Evolutionary conservation across 2,888 invertebrate species (phyloP).

Genomic region (Heliconius hortense): DNA sequence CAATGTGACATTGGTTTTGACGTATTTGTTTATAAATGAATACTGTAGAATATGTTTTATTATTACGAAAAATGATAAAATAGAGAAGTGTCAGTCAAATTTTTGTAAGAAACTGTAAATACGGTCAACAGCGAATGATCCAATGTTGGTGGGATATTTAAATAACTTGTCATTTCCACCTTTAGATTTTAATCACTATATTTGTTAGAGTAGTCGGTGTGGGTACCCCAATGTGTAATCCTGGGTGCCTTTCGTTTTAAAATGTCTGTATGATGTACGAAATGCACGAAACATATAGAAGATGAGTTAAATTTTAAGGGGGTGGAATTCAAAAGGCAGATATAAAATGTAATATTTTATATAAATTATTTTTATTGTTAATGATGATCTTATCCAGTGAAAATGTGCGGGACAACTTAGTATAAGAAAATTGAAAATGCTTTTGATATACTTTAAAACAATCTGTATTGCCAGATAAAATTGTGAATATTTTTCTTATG

Average conservation of each 20-base stretch:
- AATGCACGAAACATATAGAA: constrained; percentile 95
- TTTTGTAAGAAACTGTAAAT: constrained; percentile 34
- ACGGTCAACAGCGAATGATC: constrained; percentile 62
- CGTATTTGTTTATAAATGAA: background rate
- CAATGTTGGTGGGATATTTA: constrained; percentile 60
- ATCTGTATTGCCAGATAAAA: constrained; percentile 83
- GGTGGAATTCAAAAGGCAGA: constrained; percentile 62
- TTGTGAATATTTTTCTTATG: constrained; percentile 81
- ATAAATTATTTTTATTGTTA: constrained; percentile 77
- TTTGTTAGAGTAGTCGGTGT: constrained; percentile 81
- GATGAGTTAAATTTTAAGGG: constrained; percentile 80
- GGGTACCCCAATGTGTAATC: constrained; percentile 79
- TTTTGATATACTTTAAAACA: constrained; percentile 75
- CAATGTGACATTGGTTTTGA: constrained; percentile 4
- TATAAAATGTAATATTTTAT: constrained; percentile 73
- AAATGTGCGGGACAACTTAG: constrained; percentile 74
- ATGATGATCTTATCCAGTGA: constrained; percentile 74
- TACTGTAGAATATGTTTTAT: background rate
- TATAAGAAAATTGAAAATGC: constrained; percentile 74
- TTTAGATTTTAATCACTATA: constrained; percentile 77
- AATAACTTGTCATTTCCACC: constrained; percentile 62
- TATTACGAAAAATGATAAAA: background rate
- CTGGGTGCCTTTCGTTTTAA: constrained; percentile 80
- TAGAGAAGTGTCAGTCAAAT: constrained; percentile 11
- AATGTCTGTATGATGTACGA: constrained; percentile 91